Conservation (phyloP, 1,140 invertebrate species). For the Drosophila pachea region DNA sequence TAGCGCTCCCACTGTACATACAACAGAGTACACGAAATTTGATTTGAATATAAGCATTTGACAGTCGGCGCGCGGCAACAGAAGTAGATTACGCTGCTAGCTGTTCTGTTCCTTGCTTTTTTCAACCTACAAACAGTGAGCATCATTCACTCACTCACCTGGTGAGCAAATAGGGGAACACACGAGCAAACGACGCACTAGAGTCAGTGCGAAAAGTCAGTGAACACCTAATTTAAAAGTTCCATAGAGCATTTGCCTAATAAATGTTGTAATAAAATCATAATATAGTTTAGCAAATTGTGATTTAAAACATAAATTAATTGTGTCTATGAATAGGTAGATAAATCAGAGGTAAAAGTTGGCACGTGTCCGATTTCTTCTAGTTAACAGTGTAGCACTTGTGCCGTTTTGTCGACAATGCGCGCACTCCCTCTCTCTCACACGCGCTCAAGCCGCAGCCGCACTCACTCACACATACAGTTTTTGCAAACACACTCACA, state of each 20-base stretch:
- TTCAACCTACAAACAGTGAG: constrained; percentile 54
- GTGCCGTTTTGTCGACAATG: constrained; percentile 72
- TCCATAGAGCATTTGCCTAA: no score
- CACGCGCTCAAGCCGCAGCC: constrained; percentile 62
- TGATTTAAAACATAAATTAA: no score
- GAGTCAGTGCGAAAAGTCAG: constrained; percentile 26
- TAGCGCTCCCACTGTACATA: constrained; percentile 41
- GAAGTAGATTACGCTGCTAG: constrained; percentile 52
- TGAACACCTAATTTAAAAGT: neutral
- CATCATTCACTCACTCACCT: constrained; percentile 68
- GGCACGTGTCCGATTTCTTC: constrained; percentile 39
- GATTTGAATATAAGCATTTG: constrained; percentile 64
- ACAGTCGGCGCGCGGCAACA: constrained; percentile 44
- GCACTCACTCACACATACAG: constrained; percentile 49
- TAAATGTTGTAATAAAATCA: no score
- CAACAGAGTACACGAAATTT: constrained; percentile 56
- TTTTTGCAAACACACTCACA: constrained; percentile 49
- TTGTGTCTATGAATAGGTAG: no score
- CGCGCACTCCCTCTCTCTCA: constrained; percentile 64
- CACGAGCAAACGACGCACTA: constrained; percentile 32
- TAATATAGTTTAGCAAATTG: no score
- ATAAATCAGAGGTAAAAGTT: neutral
- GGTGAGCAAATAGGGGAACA: constrained; percentile 49
- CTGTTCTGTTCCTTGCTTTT: constrained; percentile 54
- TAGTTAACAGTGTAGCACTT: constrained; percentile 63